Evolutionary conservation across 2,113 vertebrate genomes (phyloP).

Genomic region (Crotalus tigris): DNA sequence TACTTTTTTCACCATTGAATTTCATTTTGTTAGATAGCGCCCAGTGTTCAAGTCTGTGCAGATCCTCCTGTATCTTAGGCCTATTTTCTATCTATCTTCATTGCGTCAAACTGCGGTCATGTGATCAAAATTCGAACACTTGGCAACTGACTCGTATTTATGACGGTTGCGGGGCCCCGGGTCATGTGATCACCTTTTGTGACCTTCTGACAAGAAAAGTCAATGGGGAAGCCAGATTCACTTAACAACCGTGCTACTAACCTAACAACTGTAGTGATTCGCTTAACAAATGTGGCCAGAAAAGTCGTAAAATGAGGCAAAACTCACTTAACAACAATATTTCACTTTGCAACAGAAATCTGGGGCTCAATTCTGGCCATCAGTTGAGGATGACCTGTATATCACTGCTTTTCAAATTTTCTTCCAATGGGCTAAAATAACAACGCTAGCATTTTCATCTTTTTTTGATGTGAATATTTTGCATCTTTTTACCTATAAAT

Average conservation of each 20-base stretch:
- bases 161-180: not conserved
- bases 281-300: too few relatives aligned
- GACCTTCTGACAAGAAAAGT: not conserved
- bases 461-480: not conserved
- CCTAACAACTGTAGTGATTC: too few relatives aligned
- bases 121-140: not conserved
- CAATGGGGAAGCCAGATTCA: not conserved
- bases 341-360: not conserved
- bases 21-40: too few relatives aligned
- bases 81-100: too few relatives aligned
- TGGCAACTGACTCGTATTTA: not conserved
- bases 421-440: not conserved
- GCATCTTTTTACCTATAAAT: not conserved
- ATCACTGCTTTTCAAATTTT: not conserved
- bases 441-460: not conserved
- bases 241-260: too few relatives aligned
- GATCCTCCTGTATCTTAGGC: too few relatives aligned
- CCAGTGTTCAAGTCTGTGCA: too few relatives aligned
- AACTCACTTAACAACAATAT: not conserved
- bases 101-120: rapidly evolving
- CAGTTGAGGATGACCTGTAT: not conserved
- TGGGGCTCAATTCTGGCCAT: not conserved
- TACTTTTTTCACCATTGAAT: too few relatives aligned
- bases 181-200: too few relatives aligned
- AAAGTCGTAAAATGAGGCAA: too few relatives aligned